Conservation (phyloP, 2,888 invertebrate genomes). For the Drosophila pseudotalamancana region DNA sequence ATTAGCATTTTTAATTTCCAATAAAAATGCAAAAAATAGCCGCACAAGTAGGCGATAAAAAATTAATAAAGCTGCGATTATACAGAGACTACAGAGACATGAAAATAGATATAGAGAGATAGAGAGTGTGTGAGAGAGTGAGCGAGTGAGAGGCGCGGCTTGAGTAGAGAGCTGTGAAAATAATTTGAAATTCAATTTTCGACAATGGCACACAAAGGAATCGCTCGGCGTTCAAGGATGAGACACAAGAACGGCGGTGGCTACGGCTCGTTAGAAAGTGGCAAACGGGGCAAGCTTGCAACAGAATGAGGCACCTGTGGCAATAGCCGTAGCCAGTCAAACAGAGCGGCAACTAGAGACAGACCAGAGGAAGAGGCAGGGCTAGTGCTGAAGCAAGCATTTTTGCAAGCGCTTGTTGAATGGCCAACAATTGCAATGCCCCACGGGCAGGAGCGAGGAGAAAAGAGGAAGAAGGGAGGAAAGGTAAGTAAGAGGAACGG, state of each 20-base stretch:
- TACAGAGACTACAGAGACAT: constrained; percentile 47
- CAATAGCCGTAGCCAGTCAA: constrained; percentile 23
- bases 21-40: constrained; percentile 77
- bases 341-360: constrained; percentile 10
- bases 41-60: constrained; percentile 78
- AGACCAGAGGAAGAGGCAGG: no score
- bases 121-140: constrained; percentile 1
- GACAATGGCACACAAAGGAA: constrained; percentile 79
- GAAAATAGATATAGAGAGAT: constrained; percentile 1
- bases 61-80: constrained; percentile 80
- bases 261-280: constrained; percentile 63
- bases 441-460: constrained; percentile 3
- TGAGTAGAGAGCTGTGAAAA: constrained; percentile 72
- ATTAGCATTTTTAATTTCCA: constrained; percentile 79
- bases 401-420: constrained; percentile 64
- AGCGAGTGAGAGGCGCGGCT: constrained; percentile 26
- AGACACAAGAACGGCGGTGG: constrained; percentile 6
- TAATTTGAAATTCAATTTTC: constrained; percentile 80
- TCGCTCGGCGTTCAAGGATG: constrained; percentile 42
- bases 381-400: constrained; percentile 15
- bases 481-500: background rate
- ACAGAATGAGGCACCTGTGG: constrained; percentile 46
- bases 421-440: constrained; percentile 65
- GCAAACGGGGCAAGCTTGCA: constrained; percentile 35
- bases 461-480: background rate